Evolutionary conservation across 2,113 vertebrate species (phyloP).

Genomic region (Aspidoscelis tigris): DNA sequence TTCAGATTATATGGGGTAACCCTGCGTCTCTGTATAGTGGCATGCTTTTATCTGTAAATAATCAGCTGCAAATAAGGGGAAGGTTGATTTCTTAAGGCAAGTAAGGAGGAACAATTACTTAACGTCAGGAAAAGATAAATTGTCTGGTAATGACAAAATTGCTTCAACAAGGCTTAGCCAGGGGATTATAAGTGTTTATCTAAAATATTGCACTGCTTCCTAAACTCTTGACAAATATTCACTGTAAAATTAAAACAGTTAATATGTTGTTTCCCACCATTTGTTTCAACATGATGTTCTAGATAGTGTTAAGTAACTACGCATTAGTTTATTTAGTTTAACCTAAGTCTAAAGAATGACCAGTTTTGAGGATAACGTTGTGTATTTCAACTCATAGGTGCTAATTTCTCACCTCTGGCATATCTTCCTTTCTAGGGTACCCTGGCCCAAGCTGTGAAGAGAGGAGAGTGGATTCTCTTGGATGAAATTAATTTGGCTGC

Average conservation of each 20-base stretch:
- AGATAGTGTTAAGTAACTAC: neutral
- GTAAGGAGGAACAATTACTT: neutral
- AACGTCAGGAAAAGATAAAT: neutral
- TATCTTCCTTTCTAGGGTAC: constrained; percentile 81
- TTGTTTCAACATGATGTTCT: neutral
- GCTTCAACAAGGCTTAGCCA: neutral
- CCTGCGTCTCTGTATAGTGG: neutral
- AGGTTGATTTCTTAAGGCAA: neutral
- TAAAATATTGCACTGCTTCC: too few relatives aligned
- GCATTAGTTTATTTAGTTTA: neutral
- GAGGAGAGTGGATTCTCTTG: constrained; percentile 95
- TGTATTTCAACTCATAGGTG: neutral
- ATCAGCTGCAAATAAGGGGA: too few relatives aligned
- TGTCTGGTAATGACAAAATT: neutral
- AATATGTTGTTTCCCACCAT: neutral
- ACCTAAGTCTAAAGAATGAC: neutral
- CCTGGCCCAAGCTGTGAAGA: constrained; percentile 92
- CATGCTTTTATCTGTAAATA: neutral
- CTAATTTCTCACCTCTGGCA: constrained; percentile 12
- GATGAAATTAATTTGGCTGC: constrained; percentile 98
- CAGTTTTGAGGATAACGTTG: neutral
- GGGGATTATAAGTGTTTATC: too few relatives aligned
- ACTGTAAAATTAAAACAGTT: neutral
- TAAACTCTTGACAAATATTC: neutral
- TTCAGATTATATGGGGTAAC: neutral